Evolutionary conservation across 64 coral and sea anemone species (phyloP), one percentile per base, ranked within the genome.

Genomic region (Stichodactyla mertensii): DNA sequence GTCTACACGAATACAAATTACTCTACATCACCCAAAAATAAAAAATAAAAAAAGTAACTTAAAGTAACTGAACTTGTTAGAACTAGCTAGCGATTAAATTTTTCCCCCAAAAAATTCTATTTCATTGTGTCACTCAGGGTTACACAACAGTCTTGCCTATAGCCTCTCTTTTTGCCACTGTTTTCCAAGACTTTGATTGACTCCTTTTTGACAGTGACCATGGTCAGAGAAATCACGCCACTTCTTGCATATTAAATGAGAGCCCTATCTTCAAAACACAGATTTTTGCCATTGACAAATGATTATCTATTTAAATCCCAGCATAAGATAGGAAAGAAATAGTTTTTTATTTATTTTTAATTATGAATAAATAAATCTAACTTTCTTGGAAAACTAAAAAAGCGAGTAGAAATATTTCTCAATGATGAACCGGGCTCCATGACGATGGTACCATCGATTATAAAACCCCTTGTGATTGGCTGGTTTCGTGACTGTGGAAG

Each of bases 401-500:
- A 66, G 62, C n/a, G 58, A 61, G 58, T 61, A 61, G 12, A 16
- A 19, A 22, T 66, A 16, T 66, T 66, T 79, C 28, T 52, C 27
- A 79, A 3, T 79, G 26, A 31, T 79, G 28, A 24, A 51, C 10
- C 51, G 28, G 31, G 77, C 51, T 51, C 77, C 77, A 79, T 79
- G 77, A 26, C 77, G 77, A 79, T 79, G 11, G 51, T 79, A 36
- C 67, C 24, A 71, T 16, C 56, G 71, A 77, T 61, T 61, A 58
- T 57, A 89, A 89, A 9, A 79, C 55, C 18, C 54, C 26, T 51
- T 92, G 77, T 95, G 89, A 95, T 92, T 95, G 93, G 93, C 52
- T 92, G 51, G 80, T 84, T 86, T 83, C 6, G 1, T 52, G 54
- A 70, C 54, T 64, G 18, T 64, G 59, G 52, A 82, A 83, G 78